Evolutionary conservation across 2,113 vertebrate genomes (phyloP).

Genomic region (Ciconia maguari): DNA sequence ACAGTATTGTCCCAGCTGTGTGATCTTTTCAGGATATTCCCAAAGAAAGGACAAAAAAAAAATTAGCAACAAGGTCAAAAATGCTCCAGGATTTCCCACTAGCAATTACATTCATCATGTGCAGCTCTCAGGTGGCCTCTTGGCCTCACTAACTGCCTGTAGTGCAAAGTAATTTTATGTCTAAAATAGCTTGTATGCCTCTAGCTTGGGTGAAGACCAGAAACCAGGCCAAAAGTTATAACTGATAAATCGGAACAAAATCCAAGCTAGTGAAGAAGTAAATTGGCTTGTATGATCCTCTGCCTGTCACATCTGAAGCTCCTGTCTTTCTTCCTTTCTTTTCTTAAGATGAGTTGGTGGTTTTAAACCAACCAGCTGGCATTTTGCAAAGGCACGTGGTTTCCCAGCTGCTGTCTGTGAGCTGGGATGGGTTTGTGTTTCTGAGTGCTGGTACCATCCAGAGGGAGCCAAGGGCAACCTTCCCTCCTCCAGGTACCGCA

Average conservation of each 20-base stretch:
- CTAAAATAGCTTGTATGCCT: not conserved
- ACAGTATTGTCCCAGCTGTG: not conserved
- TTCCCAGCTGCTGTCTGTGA: not conserved
- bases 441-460: not conserved
- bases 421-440: not conserved
- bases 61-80: not conserved
- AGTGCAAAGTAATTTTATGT: constrained; percentile 4
- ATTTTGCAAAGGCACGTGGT: not conserved
- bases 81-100: not conserved
- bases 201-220: not conserved
- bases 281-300: not conserved
- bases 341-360: not conserved
- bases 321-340: not conserved
- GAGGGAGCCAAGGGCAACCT: not conserved
- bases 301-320: not conserved
- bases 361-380: not conserved
- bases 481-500: not conserved
- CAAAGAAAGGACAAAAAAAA: not conserved
- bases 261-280: not conserved
- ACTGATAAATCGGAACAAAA: not conserved
- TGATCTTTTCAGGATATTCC: constrained; percentile 16
- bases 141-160: constrained; percentile 29
- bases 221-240: not conserved
- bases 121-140: not conserved
- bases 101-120: constrained; percentile 20